Base-by-base conservation (phyloP, 2,888 invertebrate species). In the Buathra laborator region DNA sequence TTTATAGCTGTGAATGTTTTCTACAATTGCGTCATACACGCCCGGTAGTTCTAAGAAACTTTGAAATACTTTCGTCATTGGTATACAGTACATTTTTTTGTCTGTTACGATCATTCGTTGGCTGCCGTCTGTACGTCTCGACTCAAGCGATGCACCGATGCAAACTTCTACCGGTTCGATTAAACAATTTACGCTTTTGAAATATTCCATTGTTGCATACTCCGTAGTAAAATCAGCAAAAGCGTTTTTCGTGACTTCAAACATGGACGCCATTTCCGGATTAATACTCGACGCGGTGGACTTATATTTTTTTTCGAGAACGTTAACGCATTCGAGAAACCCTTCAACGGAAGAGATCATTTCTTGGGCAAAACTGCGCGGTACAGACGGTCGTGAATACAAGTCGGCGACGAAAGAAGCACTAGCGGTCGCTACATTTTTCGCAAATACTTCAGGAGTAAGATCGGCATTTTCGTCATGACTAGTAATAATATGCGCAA, bases 11-110 rank as follows among this genome's bases (percentile, higher is more conserved):
- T 79, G 14, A 32, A 83, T 80, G 56, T 86, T 46, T 10, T 74
- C 19, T 44, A 76, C 24, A 24, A 88, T 83, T 48, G 68, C 67
- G 19, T 75, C 24, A 44, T 79, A 87, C n/a, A 87, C 84, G 51
- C 77, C 66, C 19, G 87, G 87, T 32, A 87, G 62, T 81, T 87
- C 78, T 29, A 88, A 78, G 68, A 87, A 84, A 51, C 79, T 80
- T 37, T 56, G 81, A 16, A 88, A 85, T 19, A 86, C 44, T 7
- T 68, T 32, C 64, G 76, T 84, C 16, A 85, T 37, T 0, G 84
- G 56, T 44, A 88, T 82, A 64, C 78, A 16, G 59, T 67, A 56
- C 43, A 82, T 85, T 12, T 59, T 56, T 59, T 59, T 19, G 7
- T 72, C 43, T 24, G 24, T 43, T 37, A 43, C 56, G 46, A 43